Evolutionary conservation across 2,888 invertebrate genomes (phyloP).

Genomic region (Alentia gelatinosa): DNA sequence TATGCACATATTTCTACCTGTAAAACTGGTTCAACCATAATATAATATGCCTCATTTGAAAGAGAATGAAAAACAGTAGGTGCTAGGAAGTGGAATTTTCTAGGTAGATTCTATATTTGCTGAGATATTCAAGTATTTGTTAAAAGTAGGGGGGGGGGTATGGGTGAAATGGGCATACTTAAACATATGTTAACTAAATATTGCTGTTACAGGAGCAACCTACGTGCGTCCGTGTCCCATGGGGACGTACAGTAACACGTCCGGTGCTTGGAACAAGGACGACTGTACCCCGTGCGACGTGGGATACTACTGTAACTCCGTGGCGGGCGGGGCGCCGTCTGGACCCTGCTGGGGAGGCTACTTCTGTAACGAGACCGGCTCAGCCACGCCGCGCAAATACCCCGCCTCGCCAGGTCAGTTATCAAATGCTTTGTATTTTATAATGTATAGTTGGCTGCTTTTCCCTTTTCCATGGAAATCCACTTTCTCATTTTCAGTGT

Average conservation of each 20-base stretch:
- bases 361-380: conserved; percentile 75
- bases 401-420: conserved; percentile 59
- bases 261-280: conserved; percentile 76
- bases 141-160: no score
- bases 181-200: no score
- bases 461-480: no score
- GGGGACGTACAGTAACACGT: conserved; percentile 79
- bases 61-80: no score
- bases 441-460: background rate
- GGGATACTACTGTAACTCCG: conserved; percentile 75
- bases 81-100: no score
- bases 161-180: no score
- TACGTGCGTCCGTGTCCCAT: conserved; percentile 74
- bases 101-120: no score
- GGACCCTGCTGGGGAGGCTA: conserved; percentile 71
- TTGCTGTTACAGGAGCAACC: conserved; percentile 72
- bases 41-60: no score
- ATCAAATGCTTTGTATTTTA: background rate
- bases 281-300: conserved; percentile 75
- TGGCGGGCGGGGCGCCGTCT: conserved; percentile 68
- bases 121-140: no score
- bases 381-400: conserved; percentile 70
- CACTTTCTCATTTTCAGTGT: no score
- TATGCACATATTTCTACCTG: no score
- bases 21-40: no score